phyloP scores from a whole-genome alignment of 2,888 invertebrate genomes.

The Mycalesis mineus region DNA sequence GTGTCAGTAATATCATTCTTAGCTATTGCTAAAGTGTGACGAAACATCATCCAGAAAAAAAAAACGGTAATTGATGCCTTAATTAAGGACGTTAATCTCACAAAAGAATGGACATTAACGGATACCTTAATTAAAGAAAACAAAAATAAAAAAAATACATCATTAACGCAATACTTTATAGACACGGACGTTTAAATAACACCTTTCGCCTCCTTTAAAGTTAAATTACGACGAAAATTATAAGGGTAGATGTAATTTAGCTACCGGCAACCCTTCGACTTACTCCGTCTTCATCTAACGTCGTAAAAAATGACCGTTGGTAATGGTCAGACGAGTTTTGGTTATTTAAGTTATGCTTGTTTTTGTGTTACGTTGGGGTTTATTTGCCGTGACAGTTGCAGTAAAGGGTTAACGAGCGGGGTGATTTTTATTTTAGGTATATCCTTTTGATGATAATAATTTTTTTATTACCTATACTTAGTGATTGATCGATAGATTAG shows the following conservation, averaged over 20 bases:
- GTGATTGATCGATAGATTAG: too few species aligned
- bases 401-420: conserved; percentile 26
- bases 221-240: conserved; percentile 42
- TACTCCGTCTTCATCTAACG: conserved; percentile 39
- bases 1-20: too few species aligned
- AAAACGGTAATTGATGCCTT: not conserved
- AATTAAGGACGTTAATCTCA: conserved; percentile 2
- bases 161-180: conserved; percentile 19
- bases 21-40: not conserved
- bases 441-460: conserved; percentile 11
- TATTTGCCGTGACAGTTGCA: conserved; percentile 22
- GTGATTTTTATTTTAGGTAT: conserved; percentile 4
- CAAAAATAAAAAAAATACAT: conserved; percentile 9
- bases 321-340: conserved; percentile 50
- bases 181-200: conserved; percentile 18
- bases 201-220: conserved; percentile 25
- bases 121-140: conserved; percentile 19
- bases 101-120: not conserved
- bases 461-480: conserved; percentile 9
- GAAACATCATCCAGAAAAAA: not conserved
- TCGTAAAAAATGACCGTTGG: conserved; percentile 58
- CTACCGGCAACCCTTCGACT: conserved; percentile 48
- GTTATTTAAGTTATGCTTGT: conserved; percentile 36
- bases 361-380: conserved; percentile 16
- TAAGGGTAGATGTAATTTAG: conserved; percentile 43